Base-by-base conservation (phyloP, 2,888 invertebrate species). In the Atethmia centrago region DNA sequence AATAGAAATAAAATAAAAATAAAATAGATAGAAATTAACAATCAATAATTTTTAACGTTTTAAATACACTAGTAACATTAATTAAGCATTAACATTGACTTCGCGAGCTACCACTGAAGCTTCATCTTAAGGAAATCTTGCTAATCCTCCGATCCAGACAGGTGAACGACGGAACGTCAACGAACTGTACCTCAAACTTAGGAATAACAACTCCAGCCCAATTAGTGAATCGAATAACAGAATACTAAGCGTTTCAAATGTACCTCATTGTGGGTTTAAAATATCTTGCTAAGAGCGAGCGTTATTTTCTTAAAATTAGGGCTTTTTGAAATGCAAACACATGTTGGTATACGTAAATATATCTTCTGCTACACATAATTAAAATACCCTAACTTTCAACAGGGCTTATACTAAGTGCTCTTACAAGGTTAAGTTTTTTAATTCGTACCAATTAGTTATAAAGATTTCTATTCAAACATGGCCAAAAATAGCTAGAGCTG, bases 191-290 rank as follows among this genome's bases (percentile, higher is more conserved):
- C 72, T 65, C 73, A 67, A 90, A 89, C 86, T 90, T 87, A 71
- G 77, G 59, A 89, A 90, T 88, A 90, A 90, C 86, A 87, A 69
- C 85, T 77, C 55, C 53, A 76, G 83, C 85, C 86, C 87, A 90
- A 91, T 90, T 90, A 91, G 81, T 72, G 80, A 86, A 87, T 85
- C 81, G 71, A 88, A 87, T 88, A 86, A 85, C 72, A 81, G 81
- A 80, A 79, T 75, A 76, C 71, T 71, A 56, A 19, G 10, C 28
- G 67, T 86, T 85, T 70, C 71, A 73, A 64, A 47, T 31, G n/a
- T 19, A 42, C 56, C 28, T 73, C 45, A 53, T 25, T 47, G 45
- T 61, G 40, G 10, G 47, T 49, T 42, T 31, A 61, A 61, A 71
- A 75, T 42, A 71, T 28, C 10, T 53, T 16, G 25, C 5, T 25